Evolutionary conservation across 2,888 invertebrate genomes (phyloP).

Genomic region (Ennomos fuscantarius): DNA sequence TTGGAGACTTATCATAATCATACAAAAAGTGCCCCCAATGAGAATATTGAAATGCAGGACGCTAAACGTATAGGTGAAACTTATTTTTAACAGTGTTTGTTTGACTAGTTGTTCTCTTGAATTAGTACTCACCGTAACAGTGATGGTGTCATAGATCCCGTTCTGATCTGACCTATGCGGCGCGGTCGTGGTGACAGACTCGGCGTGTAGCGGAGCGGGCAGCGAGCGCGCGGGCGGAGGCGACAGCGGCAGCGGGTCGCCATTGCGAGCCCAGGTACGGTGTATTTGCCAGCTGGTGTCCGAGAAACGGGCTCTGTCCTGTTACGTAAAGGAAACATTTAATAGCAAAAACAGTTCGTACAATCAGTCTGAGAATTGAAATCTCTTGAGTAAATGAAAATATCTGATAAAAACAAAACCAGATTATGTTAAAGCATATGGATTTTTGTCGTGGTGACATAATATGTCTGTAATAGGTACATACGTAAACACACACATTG

Average conservation of each 20-base stretch:
- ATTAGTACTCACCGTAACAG: constrained; percentile 69
- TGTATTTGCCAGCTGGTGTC: constrained; percentile 91
- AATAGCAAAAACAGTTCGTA: not conserved
- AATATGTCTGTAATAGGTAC: too few relatives aligned
- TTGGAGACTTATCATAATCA: too few relatives aligned
- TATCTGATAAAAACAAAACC: too few relatives aligned
- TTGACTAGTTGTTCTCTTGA: constrained; percentile 23
- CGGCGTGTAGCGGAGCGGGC: constrained; percentile 54
- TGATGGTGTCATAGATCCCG: constrained; percentile 81
- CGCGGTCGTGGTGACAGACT: constrained; percentile 50
- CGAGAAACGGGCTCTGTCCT: constrained; percentile 89
- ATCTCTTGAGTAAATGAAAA: too few relatives aligned
- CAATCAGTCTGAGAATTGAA: too few relatives aligned
- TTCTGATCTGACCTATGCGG: constrained; percentile 66
- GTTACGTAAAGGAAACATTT: constrained; percentile 46
- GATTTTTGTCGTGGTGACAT: too few relatives aligned
- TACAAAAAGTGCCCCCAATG: too few relatives aligned
- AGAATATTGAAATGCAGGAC: too few relatives aligned
- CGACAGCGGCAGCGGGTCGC: constrained; percentile 71
- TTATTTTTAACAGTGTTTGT: too few relatives aligned
- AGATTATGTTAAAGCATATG: too few relatives aligned
- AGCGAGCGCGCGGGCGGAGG: constrained; percentile 63
- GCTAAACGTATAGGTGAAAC: too few relatives aligned
- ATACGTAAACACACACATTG: too few relatives aligned
- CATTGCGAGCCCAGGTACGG: constrained; percentile 87